These are phyloP conservation scores for Pedicia rivosa DNA, from an alignment of 2,888 invertebrate genomes.

Conservation along the genomic window DNA sequence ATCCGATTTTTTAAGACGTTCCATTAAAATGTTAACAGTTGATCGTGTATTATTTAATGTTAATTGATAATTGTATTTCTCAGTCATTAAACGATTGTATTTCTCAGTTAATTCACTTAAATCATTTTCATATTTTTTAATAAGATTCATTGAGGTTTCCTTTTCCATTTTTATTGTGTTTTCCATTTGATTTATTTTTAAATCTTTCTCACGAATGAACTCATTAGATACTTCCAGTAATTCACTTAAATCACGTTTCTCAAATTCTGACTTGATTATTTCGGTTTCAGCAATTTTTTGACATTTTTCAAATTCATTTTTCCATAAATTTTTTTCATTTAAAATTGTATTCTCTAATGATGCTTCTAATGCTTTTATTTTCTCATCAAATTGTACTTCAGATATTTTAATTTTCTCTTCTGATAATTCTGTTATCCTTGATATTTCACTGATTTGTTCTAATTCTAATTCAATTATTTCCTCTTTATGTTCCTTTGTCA, in stretches of 20 bases:
- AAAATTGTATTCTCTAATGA: constrained; percentile 29
- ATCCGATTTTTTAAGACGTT: constrained; percentile 30
- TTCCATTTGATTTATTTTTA: constrained; percentile 27
- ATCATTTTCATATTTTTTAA: constrained; percentile 26
- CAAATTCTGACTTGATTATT: constrained; percentile 35
- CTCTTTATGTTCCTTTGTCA: constrained; percentile 12
- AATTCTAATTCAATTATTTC: constrained; percentile 7
- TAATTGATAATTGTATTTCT: constrained; percentile 30
- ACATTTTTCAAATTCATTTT: constrained; percentile 35
- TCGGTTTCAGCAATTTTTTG: constrained; percentile 37
- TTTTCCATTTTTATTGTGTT: constrained; percentile 26
- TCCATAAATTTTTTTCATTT: constrained; percentile 30
- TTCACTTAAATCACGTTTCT: constrained; percentile 33
- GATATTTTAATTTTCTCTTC: constrained; percentile 26
- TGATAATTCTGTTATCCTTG: constrained; percentile 24
- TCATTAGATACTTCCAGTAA: constrained; percentile 25
- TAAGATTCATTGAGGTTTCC: constrained; percentile 26
- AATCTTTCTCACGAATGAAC: constrained; percentile 27
- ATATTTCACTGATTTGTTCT: constrained; percentile 19
- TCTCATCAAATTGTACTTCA: constrained; percentile 30
- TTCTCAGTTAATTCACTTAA: constrained; percentile 28
- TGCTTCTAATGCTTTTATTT: constrained; percentile 30
- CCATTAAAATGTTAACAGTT: constrained; percentile 30
- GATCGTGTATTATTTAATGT: constrained; percentile 28
- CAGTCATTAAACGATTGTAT: constrained; percentile 26